Conservation (phyloP, 2,113 vertebrate genomes). For the Paracanthobrama guichenoti region DNA sequence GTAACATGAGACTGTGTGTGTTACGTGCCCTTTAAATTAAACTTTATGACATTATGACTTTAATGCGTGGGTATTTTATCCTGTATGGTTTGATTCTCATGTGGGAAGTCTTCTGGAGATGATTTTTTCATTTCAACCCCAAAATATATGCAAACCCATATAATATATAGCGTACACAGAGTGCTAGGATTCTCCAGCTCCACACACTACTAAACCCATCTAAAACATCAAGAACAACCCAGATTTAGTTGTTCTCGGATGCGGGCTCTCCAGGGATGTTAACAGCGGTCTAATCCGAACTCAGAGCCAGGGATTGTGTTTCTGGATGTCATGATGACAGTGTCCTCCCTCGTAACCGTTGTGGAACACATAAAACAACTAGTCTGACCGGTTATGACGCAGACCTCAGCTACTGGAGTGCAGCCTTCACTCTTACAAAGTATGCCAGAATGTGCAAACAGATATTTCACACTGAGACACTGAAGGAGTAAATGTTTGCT, state of each 20-base stretch:
- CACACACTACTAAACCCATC: not conserved
- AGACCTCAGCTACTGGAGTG: not conserved
- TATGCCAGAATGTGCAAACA: not conserved
- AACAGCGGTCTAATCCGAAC: not conserved
- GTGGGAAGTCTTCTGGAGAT: not conserved
- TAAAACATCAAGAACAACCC: not conserved
- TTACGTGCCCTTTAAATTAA: too few species aligned
- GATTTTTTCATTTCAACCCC: not conserved
- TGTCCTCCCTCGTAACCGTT: not conserved
- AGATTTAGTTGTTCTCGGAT: not conserved
- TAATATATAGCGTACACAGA: not conserved
- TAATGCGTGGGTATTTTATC: not conserved
- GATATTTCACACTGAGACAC: not conserved
- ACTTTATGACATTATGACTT: too few species aligned
- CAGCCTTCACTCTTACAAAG: not conserved
- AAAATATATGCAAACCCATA: not conserved
- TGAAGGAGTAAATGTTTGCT: not conserved
- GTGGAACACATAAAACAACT: slow-evolving; percentile 38
- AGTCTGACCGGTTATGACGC: slow-evolving; percentile 46
- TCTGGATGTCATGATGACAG: not conserved
- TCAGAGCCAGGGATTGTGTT: not conserved
- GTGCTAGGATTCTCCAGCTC: not conserved
- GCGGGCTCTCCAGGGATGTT: not conserved
- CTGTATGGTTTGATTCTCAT: not conserved
- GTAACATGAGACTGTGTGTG: too few species aligned